Evolutionary conservation across 2,797 vertebrate genomes (phyloP).

Genomic region (Microctenopoma steveboyesi): DNA sequence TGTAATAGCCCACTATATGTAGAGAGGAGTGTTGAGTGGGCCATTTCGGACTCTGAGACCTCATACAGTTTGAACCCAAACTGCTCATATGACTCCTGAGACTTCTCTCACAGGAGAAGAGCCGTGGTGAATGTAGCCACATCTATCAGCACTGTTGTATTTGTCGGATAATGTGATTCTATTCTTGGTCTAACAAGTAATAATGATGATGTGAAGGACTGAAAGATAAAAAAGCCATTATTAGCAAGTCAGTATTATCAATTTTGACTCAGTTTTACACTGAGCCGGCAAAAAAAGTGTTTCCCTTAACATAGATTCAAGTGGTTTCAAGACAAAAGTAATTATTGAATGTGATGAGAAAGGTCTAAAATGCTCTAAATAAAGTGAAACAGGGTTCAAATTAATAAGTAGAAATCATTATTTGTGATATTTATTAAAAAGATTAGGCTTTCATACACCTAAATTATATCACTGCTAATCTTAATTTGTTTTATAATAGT

Average conservation of each 20-base stretch:
- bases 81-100: slow-evolving; percentile 65
- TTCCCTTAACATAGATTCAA: too few species aligned
- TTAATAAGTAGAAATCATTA: not conserved
- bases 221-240: slow-evolving; percentile 59
- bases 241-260: slow-evolving; percentile 50
- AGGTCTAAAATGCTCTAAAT: not conserved
- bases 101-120: slow-evolving; percentile 44
- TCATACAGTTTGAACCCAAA: slow-evolving; percentile 68
- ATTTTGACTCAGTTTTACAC: slow-evolving; percentile 48
- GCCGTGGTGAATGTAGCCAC: slow-evolving; percentile 30
- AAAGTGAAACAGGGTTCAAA: not conserved
- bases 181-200: slow-evolving; percentile 41
- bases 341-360: not conserved
- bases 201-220: slow-evolving; percentile 40
- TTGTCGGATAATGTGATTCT: slow-evolving; percentile 34
- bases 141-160: slow-evolving; percentile 40
- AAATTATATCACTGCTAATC: slow-evolving; percentile 29
- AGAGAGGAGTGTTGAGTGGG: slow-evolving; percentile 60
- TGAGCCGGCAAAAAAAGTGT: slow-evolving; percentile 24
- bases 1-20: slow-evolving; percentile 62
- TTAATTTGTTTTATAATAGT: slow-evolving; percentile 47
- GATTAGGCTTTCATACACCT: not conserved
- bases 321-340: not conserved
- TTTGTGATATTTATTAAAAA: slow-evolving; percentile 6
- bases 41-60: slow-evolving; percentile 55